These are phyloP conservation scores for Gandaritis pyraliata DNA, from an alignment of 2,888 invertebrate species.

Conservation along the genomic window DNA sequence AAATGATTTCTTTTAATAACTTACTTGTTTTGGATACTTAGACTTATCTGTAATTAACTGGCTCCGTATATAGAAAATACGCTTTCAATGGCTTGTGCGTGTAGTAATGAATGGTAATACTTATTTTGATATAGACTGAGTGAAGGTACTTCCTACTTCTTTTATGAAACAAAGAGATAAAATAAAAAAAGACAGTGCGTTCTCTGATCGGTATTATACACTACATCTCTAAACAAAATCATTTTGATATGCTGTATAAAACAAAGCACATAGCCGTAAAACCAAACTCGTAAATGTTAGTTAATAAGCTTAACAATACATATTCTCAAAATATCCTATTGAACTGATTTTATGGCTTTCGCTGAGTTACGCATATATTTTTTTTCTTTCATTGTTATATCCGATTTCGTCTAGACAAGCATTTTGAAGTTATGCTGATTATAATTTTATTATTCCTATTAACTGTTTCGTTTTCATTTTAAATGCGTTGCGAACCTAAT, in stretches of 20 bases:
- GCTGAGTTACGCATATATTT: slow-evolving; percentile 18
- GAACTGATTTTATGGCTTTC: slow-evolving; percentile 31
- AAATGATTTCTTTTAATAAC: slow-evolving; percentile 3
- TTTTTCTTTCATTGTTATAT: slow-evolving; percentile 31
- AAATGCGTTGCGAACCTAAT: too few species aligned
- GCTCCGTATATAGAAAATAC: not conserved
- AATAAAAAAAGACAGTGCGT: not conserved
- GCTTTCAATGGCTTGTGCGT: not conserved
- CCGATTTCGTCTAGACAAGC: slow-evolving; percentile 30
- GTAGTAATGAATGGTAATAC: not conserved
- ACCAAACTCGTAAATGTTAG: slow-evolving; percentile 17
- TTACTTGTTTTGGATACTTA: too few species aligned
- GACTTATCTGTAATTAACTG: slow-evolving; percentile 4
- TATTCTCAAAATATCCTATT: slow-evolving; percentile 28
- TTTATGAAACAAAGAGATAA: too few species aligned
- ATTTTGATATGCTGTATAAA: not conserved
- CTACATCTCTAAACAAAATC: too few species aligned
- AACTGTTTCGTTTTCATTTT: too few species aligned
- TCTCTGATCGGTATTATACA: not conserved
- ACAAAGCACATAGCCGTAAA: not conserved
- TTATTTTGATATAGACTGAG: too few species aligned
- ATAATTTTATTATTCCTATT: too few species aligned
- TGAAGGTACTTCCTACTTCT: too few species aligned
- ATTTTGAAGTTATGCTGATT: slow-evolving; percentile 18
- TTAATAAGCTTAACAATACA: slow-evolving; percentile 30